Evolutionary conservation across 2,888 invertebrate genomes (phyloP), one percentile per base, ranked within the genome.

Genomic region (Micoletzkya japonica): DNA sequence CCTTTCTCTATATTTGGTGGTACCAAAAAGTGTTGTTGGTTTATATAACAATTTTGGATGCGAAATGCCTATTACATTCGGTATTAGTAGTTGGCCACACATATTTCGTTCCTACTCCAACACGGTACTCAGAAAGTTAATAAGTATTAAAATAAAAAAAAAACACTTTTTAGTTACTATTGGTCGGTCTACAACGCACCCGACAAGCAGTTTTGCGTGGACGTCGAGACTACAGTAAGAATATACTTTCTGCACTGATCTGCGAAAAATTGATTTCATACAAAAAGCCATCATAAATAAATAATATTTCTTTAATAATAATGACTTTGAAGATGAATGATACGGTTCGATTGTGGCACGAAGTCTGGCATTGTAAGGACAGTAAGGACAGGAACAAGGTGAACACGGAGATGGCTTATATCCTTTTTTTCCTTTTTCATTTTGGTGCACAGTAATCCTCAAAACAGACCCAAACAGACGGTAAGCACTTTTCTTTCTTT

Each of bases 181-280:
- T 84, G 84, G 84, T 75, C 80, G 49, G 81, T 85, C 56, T 85
- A 84, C 70, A 75, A 78, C 39, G 77, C 76, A 17, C 84, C 84
- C 0, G 79, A 74, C 37, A 73, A 75, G 2, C 81, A 85, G 60
- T 84, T 84, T 49, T 84, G 84, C 72, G 74, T 84, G 0, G 84
- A 84, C 60, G 83, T 84, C n/a, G 83, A 84, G 63, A 80, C 82
- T 1, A 79, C 80, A 59, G 79, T 78, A 26, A 64, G 70, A 39
- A 56, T n/a, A 14, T 61, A 24, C n/a, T n/a, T n/a, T n/a, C n/a
- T n/a, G n/a, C n/a, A 50, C 30, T 58, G 4, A 28, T 52, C 39
- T 67, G 20, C 50, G 24, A n/a, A n/a, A n/a, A n/a, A 50, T 30
- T 49, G 14, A 6, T 20, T 36, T 44, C 17, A 50, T 26, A n/a